These are phyloP conservation scores for Cremastobaeus sp. DNA, from an alignment of 2,888 invertebrate species.

Conservation along the genomic window DNA sequence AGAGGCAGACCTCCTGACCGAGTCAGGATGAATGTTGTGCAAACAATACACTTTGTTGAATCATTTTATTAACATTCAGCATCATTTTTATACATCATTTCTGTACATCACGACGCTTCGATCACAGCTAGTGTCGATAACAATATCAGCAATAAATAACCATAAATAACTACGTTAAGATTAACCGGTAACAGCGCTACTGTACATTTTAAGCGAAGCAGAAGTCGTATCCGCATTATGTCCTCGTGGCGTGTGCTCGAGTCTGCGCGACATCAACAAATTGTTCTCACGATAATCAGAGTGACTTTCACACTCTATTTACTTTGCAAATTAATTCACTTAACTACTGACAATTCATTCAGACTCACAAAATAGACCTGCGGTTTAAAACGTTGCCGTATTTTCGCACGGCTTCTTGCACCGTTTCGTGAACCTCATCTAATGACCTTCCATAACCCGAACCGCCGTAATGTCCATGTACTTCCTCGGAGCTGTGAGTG, in stretches of 20 bases:
- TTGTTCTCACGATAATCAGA: conserved; percentile 47
- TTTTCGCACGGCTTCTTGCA: conserved; percentile 75
- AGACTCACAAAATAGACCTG: conserved; percentile 65
- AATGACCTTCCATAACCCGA: conserved; percentile 81
- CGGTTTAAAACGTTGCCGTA: conserved; percentile 75
- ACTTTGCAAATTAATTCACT: conserved; percentile 52
- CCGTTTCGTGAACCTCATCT: conserved; percentile 74
- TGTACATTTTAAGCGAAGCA: conserved; percentile 46
- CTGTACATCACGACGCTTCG: conserved; percentile 41
- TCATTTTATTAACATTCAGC: conserved; percentile 53
- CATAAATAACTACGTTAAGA: conserved; percentile 30
- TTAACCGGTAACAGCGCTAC: conserved; percentile 21
- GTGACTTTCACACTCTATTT: conserved; percentile 59
- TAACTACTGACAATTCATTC: conserved; percentile 43
- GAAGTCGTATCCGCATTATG: conserved; percentile 14
- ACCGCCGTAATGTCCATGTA: conserved; percentile 81
- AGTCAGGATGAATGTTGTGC: conserved; percentile 47
- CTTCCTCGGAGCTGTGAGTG: conserved; percentile 84
- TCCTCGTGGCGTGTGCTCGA: conserved; percentile 4
- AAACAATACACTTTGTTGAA: conserved; percentile 37
- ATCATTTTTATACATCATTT: conserved; percentile 44
- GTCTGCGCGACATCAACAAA: conserved; percentile 13
- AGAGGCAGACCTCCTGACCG: conserved; percentile 56
- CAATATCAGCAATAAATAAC: conserved; percentile 48
- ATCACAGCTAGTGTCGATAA: conserved; percentile 52